These are phyloP conservation scores for Papilio dardanus DNA, from an alignment of 1,140 invertebrate species.

Conservation along the genomic window DNA sequence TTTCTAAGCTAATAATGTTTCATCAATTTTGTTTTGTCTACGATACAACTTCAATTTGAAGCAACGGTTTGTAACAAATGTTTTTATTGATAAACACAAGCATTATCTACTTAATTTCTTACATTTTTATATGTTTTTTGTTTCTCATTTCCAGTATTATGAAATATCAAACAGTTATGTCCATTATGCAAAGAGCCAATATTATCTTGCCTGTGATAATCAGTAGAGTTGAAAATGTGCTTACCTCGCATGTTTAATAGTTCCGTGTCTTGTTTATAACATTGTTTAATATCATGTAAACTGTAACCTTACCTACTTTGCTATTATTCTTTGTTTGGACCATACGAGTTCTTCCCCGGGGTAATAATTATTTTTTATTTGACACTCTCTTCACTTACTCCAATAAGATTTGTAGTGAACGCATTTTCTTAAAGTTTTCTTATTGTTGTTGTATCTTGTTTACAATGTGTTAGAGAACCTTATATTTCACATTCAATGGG, in stretches of 20 bases:
- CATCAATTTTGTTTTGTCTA: not conserved
- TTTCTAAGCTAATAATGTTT: not conserved
- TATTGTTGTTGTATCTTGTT: too few species aligned
- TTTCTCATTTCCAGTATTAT: not conserved
- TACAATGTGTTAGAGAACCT: too few species aligned
- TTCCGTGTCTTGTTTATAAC: not conserved
- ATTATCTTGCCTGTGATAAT: not conserved
- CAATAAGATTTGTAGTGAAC: too few species aligned
- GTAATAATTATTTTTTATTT: not conserved
- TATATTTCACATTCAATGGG: too few species aligned
- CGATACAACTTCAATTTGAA: not conserved
- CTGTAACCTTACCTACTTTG: too few species aligned
- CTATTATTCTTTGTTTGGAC: not conserved
- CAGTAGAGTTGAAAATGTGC: not conserved
- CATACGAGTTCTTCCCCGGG: not conserved
- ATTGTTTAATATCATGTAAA: too few species aligned
- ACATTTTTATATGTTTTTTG: not conserved
- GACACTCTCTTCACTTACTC: too few species aligned
- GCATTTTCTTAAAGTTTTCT: too few species aligned
- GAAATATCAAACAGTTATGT: conserved; percentile 8
- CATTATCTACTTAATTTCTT: not conserved
- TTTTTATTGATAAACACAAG: conserved; percentile 1
- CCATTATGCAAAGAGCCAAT: not conserved
- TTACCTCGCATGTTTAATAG: not conserved
- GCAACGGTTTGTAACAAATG: conserved; percentile 3